Base-by-base conservation (phyloP, 2,113 vertebrate species). In the Mirounga angustirostris region DNA sequence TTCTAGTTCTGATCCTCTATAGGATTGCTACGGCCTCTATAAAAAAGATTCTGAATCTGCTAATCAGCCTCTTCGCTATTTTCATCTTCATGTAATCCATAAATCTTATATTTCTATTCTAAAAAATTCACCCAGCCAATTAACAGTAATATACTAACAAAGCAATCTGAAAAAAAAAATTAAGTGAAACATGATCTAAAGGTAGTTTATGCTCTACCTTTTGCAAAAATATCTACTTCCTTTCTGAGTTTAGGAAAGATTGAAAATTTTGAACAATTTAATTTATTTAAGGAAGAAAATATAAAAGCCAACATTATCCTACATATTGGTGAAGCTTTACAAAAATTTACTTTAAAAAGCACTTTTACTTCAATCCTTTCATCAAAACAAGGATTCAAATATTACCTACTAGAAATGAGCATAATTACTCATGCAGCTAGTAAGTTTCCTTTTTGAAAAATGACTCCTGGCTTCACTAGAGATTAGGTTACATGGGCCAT, bases 371-470 rank as follows among this genome's bases (percentile, higher is more conserved):
- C 54, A 98, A 93, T 87, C 5, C 33, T 83, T 94, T 97, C 58
- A 95, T 52, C 22, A 86, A 95, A 98, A 95, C 30, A 96, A 90
- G 43, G 30, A 95, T 69, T 93, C 59, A 96, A 93, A 65, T 83
- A 69, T 59, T 82, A 91, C 67, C 67, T 92, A 84, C 89, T 79
- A 94, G 78, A 93, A 96, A 94, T 79, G 9, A 92, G 43, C n/a
- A 89, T 52, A 69, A 33, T 89, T 92, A 97, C 33, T 91, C 86
- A 67, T 78, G 33, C 7, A 95, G 87, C 85, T 94, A 93, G 71
- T 18, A 95, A 96, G 59, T 94, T 97, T 95, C 33, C 43, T 58
- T 56, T 95, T 71, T 92, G 87, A 95, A 98, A 98, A 97, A 96
- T 85, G 86, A 92, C 33, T 13, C 33, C 83, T 88, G 50, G 71